Percentiles rank a stretch among this genome's conserved stretches.
Conservation (phyloP, 2,113 vertebrate genomes). For the Aleadryas rufinucha region DNA sequence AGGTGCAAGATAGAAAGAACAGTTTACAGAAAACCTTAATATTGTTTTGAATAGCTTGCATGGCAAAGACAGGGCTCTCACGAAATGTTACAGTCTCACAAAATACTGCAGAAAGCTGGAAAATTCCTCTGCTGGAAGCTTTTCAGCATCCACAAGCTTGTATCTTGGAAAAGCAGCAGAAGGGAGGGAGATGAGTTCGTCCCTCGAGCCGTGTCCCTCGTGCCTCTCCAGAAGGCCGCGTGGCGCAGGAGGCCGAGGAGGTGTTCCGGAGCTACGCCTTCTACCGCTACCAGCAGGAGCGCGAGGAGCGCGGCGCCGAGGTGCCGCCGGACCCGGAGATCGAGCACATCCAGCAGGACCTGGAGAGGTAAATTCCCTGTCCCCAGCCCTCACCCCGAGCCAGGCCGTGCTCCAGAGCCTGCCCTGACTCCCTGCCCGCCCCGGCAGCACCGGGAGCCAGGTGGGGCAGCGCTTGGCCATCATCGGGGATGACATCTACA, state of each 20-base stretch:
- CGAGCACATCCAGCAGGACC: conserved; percentile 36
- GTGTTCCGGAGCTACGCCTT: conserved; percentile 78
- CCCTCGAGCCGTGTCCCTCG: not conserved
- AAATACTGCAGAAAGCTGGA: no score
- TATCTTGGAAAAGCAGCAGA: not conserved
- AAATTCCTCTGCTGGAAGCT: no score
- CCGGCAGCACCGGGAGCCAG: conserved; percentile 41
- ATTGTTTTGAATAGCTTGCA: no score
- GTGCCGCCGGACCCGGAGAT: conserved; percentile 72
- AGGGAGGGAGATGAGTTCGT: fast-evolving
- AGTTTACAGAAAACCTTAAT: no score
- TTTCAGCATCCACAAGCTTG: no score
- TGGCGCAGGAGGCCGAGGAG: conserved; percentile 68
- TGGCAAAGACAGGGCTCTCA: no score
- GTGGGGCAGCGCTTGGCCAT: conserved; percentile 77
- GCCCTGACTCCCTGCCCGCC: not conserved
- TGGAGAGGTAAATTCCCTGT: conserved; percentile 43
- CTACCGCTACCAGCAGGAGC: conserved; percentile 71
- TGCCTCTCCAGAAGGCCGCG: conserved; percentile 66
- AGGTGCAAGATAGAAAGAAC: no score
- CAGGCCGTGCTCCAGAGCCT: fast-evolving
- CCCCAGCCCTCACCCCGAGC: fast-evolving
- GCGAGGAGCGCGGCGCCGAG: conserved; percentile 49
- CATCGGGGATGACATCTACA: conserved; percentile 79
- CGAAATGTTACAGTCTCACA: no score